These are phyloP conservation scores for Paramormyrops hopkinsi DNA, from an alignment of 2,797 vertebrate species.

Conservation along the genomic window DNA sequence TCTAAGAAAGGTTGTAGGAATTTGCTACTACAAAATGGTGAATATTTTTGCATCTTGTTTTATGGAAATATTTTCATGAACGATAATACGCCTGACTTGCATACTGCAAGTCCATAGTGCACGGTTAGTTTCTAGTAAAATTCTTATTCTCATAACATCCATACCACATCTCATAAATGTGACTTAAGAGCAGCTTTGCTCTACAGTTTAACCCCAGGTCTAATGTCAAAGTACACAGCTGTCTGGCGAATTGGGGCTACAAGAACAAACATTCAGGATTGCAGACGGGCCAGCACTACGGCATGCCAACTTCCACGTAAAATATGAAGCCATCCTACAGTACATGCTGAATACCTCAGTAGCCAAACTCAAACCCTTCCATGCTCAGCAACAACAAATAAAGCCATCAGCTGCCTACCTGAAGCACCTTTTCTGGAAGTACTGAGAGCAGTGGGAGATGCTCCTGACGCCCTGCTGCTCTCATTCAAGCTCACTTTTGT, in stretches of 20 bases:
- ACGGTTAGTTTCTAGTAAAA: not conserved
- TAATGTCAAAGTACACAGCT: not conserved
- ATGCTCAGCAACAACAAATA: not conserved
- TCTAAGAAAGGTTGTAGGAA: not conserved
- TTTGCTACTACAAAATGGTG: not conserved
- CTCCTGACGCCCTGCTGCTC: slow-evolving; percentile 62
- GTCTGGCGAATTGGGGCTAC: not conserved
- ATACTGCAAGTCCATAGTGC: not conserved
- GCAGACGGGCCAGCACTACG: not conserved
- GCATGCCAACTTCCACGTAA: not conserved
- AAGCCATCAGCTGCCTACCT: slow-evolving; percentile 56
- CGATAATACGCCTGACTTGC: not conserved
- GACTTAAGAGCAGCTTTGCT: not conserved
- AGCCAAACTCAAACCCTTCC: not conserved
- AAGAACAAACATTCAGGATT: not conserved
- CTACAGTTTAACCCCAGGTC: not conserved
- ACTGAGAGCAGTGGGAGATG: slow-evolving; percentile 65
- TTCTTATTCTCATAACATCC: not conserved
- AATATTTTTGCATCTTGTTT: not conserved
- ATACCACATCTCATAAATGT: not conserved
- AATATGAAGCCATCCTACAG: not conserved
- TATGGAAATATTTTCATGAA: not conserved
- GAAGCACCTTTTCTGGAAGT: slow-evolving; percentile 70
- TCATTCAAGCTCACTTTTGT: slow-evolving; percentile 67
- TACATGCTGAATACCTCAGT: not conserved